A percentile compares a stretch with the other conserved stretches of the same genome.
Evolutionary conservation across 2,797 vertebrate species (phyloP).

Genomic region (Pipistrellus kuhlii): DNA sequence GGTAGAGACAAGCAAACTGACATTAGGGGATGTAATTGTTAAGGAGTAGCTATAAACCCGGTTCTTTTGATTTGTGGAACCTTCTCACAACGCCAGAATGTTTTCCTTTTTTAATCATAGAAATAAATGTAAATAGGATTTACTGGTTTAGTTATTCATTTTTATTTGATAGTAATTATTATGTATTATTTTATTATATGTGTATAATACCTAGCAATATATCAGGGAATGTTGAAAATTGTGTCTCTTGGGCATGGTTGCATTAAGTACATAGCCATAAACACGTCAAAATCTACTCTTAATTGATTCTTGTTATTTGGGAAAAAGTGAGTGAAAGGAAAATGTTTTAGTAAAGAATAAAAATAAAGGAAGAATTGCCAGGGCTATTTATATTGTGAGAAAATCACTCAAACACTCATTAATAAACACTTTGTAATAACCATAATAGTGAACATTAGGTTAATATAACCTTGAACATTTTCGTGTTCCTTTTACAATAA

Average conservation of each 20-base stretch:
- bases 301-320: neutral
- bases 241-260: neutral
- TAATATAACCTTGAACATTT: slow-evolving; percentile 1
- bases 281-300: neutral
- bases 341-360: slow-evolving; percentile 39
- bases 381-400: neutral
- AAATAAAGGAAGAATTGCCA: slow-evolving; percentile 16
- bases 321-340: neutral
- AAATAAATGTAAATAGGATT: neutral
- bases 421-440: neutral
- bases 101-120: neutral
- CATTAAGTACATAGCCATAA: neutral
- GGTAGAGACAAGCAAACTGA: neutral
- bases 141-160: neutral
- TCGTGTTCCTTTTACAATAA: slow-evolving; percentile 13
- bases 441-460: neutral
- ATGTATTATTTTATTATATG: neutral
- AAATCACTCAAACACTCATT: neutral
- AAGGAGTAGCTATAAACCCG: neutral
- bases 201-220: neutral
- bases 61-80: neutral
- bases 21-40: neutral
- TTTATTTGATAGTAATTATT: neutral
- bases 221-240: neutral
- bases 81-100: neutral